A percentile compares a stretch with the other conserved stretches of the same genome.
Conservation (phyloP, 2,888 invertebrate species). For the Trilocha varians region DNA sequence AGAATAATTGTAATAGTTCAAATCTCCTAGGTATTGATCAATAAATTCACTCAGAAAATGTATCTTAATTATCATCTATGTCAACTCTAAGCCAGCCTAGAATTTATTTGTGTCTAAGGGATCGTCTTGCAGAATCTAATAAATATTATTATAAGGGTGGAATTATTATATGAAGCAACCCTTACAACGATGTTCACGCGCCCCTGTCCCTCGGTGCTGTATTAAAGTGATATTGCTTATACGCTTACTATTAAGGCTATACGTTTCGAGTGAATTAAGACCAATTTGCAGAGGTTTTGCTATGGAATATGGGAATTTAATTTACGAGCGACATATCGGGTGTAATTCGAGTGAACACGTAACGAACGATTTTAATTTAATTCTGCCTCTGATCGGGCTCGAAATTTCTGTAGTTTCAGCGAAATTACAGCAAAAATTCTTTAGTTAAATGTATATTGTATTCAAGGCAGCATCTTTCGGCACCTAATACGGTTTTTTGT, state of each 20-base stretch:
- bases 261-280: constrained; percentile 65
- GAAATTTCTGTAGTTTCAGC: background rate
- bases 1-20: too few relatives aligned
- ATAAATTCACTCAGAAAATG: background rate
- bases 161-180: constrained; percentile 41
- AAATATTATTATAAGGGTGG: constrained; percentile 46
- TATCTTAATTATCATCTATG: constrained; percentile 10
- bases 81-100: constrained; percentile 20
- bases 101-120: constrained; percentile 32
- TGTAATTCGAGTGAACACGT: constrained; percentile 52
- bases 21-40: background rate
- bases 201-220: constrained; percentile 26
- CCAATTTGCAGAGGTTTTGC: constrained; percentile 64
- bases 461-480: background rate
- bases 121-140: constrained; percentile 43
- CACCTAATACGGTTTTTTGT: background rate
- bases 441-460: background rate
- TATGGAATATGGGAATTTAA: constrained; percentile 58
- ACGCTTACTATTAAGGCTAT: constrained; percentile 59
- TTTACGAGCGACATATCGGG: constrained; percentile 52
- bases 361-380: constrained; percentile 54
- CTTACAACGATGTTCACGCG: constrained; percentile 14
- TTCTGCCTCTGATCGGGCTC: constrained; percentile 22
- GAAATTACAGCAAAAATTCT: too few relatives aligned
- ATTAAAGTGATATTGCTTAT: constrained; percentile 62